These are phyloP conservation scores for Parapristionchus giblindavisi DNA, from an alignment of 2,888 invertebrate species.

Conservation along the genomic window DNA sequence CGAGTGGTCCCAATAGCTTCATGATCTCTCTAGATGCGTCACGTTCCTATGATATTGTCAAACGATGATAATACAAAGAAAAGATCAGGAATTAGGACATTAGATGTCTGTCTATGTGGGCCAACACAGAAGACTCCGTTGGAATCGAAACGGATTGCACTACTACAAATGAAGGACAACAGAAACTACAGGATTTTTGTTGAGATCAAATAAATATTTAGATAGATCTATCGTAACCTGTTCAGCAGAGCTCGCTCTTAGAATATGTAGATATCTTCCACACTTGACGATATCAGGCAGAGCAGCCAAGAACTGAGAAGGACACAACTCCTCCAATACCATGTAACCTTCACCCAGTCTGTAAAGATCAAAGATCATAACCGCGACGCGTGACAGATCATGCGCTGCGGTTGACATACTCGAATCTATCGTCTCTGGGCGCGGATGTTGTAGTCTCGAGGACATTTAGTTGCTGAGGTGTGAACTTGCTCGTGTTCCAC, in stretches of 20 bases:
- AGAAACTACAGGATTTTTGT: no score
- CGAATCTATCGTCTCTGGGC: conserved; percentile 24
- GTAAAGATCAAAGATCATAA: neutral
- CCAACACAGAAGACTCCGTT: no score
- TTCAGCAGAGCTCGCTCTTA: conserved; percentile 33
- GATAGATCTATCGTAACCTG: conserved; percentile 8
- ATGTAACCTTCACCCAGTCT: conserved; percentile 7
- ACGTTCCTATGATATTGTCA: neutral
- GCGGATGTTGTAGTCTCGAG: conserved; percentile 14
- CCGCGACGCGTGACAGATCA: no score
- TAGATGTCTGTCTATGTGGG: no score
- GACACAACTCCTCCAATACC: conserved; percentile 36
- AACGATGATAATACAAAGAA: neutral
- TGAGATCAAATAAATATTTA: neutral
- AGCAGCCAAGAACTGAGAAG: neutral
- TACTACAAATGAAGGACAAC: no score
- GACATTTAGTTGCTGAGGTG: neutral
- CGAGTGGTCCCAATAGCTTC: conserved; percentile 22
- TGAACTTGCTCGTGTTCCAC: conserved; percentile 17
- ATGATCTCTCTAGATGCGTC: neutral
- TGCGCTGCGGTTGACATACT: neutral
- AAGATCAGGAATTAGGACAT: neutral
- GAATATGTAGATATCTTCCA: conserved; percentile 35
- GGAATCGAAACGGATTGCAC: no score
- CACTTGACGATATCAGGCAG: conserved; percentile 36